A percentile compares a stretch with the other conserved stretches of the same genome.
Evolutionary conservation across 1,140 invertebrate species (phyloP).

Genomic region (Meloidogyne chitwoodi): DNA sequence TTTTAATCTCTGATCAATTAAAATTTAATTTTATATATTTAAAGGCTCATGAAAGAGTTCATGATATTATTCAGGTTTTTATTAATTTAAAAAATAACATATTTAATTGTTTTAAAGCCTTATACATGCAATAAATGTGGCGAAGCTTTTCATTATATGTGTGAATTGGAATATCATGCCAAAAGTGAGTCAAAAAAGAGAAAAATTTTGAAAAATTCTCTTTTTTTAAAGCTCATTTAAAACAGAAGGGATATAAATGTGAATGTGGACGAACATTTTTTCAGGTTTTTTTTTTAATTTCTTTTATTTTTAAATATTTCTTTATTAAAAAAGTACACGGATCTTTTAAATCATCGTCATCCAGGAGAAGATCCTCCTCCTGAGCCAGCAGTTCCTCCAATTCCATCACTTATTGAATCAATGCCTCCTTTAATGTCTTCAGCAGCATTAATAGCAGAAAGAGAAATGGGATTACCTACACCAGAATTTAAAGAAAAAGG

Average conservation of each 20-base stretch:
- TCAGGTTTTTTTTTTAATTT: conserved; percentile 13
- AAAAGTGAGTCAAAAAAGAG: conserved; percentile 50
- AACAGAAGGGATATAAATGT: conserved; percentile 58
- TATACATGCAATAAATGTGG: conserved; percentile 56
- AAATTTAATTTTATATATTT: background rate
- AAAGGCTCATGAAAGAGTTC: conserved; percentile 53
- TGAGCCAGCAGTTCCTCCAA: conserved; percentile 10
- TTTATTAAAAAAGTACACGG: conserved; percentile 56
- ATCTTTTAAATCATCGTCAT: conserved; percentile 58
- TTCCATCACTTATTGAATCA: background rate
- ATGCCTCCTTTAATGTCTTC: background rate
- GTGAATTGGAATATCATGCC: conserved; percentile 57
- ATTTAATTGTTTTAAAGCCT: conserved; percentile 40
- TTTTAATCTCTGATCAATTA: no score
- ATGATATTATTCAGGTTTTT: conserved; percentile 49
- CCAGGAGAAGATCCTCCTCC: conserved; percentile 43
- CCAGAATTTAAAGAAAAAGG: conserved; percentile 53
- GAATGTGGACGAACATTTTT: conserved; percentile 59
- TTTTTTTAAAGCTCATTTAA: conserved; percentile 34
- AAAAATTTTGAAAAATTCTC: background rate
- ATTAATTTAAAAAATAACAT: background rate
- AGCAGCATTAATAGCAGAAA: conserved; percentile 28
- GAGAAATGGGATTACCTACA: conserved; percentile 39
- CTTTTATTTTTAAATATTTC: no score
- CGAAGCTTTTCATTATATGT: conserved; percentile 57